Evolutionary conservation across 2,113 vertebrate genomes (phyloP), one percentile per base, ranked within the genome.

Genomic region (Aleadryas rufinucha): DNA sequence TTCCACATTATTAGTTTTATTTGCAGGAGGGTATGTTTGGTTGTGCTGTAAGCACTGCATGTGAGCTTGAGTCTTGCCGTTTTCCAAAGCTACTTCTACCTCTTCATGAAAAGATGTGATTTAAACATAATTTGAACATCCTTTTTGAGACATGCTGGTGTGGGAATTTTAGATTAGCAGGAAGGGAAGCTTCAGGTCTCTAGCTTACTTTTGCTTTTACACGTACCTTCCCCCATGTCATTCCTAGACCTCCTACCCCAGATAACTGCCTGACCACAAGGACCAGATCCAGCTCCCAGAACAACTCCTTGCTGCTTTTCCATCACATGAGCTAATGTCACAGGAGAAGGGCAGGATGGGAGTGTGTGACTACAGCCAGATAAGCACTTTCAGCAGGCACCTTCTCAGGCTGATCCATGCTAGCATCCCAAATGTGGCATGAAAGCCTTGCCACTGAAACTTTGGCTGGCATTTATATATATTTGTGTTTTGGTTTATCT

Each of bases 31-130:
- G 63, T 87, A 31, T 84, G 30, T 56, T 74, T 49, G 76, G 21
- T 89, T 71, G 23, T 92, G 74, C 92, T 92, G 63, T 57, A 94
- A 86, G 92, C 75, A 30, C 26, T 44, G 52, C 63, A 54, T 28
- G 11, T 61, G 45, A 82, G 59, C 90, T 79, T 78, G 86, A 87
- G 72, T 94, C 94, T 44, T 71, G 56, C 96, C 84, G 10, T 97
- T 97, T 97, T 95, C 87, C 86, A 93, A 95, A 94, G 87, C 71
- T 96, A 44, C 84, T 97, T 93, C 90, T 95, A 94, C 93, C 87
- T 89, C 82, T 45, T 70, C 57, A 42, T 69, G 87, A 95, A 80
- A 95, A 93, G 78, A 90, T 77, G 93, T 76, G 81, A 84, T 96
- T 96, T 95, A 87, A 97, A 91, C 33, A 93, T 56, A 42, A 33